Conservation (phyloP, 2,113 vertebrate genomes). For the Eptatretus burgeri region DNA sequence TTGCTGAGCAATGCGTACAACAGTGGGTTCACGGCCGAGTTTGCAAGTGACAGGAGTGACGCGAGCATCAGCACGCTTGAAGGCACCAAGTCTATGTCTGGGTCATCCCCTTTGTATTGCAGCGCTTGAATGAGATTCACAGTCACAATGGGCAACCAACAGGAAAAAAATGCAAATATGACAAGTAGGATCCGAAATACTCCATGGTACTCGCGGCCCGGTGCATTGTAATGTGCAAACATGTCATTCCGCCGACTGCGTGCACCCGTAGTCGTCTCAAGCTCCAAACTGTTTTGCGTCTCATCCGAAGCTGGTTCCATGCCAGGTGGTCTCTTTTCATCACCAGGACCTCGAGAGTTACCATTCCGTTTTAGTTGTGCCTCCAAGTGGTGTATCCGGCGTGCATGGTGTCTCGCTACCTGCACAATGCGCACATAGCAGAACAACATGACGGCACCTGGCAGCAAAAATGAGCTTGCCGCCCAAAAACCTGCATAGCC, state of each 20-base stretch:
- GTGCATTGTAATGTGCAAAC: constrained; percentile 14
- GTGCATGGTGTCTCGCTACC: constrained; percentile 25
- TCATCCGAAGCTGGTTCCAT: constrained; percentile 12
- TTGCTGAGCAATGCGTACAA: constrained; percentile 32
- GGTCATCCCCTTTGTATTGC: not conserved
- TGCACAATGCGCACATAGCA: constrained; percentile 24
- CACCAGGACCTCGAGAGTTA: not conserved
- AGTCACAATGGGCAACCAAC: constrained; percentile 29
- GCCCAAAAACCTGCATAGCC: constrained; percentile 23
- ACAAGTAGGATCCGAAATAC: constrained; percentile 25
- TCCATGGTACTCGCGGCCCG: constrained; percentile 16
- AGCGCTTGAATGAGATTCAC: constrained; percentile 23
- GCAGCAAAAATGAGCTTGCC: constrained; percentile 20
- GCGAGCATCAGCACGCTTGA: constrained; percentile 21
- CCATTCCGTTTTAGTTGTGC: constrained; percentile 22
- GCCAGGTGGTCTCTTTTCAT: constrained; percentile 10
- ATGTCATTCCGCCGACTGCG: constrained; percentile 9
- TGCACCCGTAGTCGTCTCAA: not conserved
- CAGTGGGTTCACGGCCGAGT: constrained; percentile 33
- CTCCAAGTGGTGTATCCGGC: constrained; percentile 25
- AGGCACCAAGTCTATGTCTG: constrained; percentile 15
- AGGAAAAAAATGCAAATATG: constrained; percentile 26
- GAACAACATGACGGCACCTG: constrained; percentile 26
- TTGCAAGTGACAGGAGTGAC: constrained; percentile 28
- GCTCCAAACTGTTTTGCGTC: not conserved